Base-by-base conservation (phyloP, 2,888 invertebrate species). In the Netelia melanura region DNA sequence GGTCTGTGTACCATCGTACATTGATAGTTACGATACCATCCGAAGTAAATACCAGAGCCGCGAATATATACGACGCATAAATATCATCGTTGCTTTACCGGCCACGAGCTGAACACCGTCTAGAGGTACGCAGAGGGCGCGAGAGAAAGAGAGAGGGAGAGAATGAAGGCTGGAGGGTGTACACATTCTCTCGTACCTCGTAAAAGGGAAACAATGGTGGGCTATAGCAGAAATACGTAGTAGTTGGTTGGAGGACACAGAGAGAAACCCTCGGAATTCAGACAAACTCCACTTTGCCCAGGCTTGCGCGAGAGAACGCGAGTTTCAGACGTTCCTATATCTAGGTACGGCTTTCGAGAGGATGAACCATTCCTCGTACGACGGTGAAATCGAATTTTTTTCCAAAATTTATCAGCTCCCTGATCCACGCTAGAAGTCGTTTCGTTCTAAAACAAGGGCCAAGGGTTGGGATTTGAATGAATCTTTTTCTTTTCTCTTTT, bases 141-240 rank as follows among this genome's bases (percentile, higher is more conserved):
- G 14, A 64, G 30, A 23, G 38, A n/a, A 17, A 17, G 17, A 17
- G 17, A 17, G 56, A 3, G 43, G 23, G 25, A 70, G 38, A 54
- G 25, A 54, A 54, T 17, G 54, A 30, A 44, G 25, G 54, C 25
- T 52, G n/a, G 54, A 30, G 48, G 25, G 54, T 23, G 72, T 23
- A 70, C 67, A 83, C 44, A 48, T 52, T 56, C 52, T 68, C 56
- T 43, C 68, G 83, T 72, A 58, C 62, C 61, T 78, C 75, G 78
- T 81, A 84, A 81, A 79, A 82, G 79, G 62, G 76, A 80, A 79
- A 84, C 84, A 84, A 86, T 86, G 72, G 77, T 44, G 23, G 44
- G 67, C 61, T 68, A 68, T 30, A 61, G 21, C 68, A 58, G 58
- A 74, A 79, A 64, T 48, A 52, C 48, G 6, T 3, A 58, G 21